These are phyloP conservation scores for Hippoglossus hippoglossus DNA, from an alignment of 2,797 vertebrate species.

Conservation along the genomic window DNA sequence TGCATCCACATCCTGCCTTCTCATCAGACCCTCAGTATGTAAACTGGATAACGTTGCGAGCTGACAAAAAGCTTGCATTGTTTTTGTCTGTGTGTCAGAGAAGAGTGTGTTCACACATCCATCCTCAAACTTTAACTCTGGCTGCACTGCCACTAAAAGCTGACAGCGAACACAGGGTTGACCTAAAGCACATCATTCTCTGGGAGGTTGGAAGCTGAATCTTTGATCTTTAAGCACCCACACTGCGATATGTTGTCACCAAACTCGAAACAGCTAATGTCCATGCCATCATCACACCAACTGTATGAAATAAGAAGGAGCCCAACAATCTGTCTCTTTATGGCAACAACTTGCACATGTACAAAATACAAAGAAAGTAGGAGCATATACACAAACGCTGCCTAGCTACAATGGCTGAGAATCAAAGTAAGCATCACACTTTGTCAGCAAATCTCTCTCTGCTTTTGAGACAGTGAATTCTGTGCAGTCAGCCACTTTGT, in stretches of 20 bases:
- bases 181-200: background rate
- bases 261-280: background rate
- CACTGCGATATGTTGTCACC: background rate
- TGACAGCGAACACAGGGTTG: background rate
- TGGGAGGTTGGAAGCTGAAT: background rate
- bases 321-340: background rate
- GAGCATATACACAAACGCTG: background rate
- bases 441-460: constrained; percentile 32
- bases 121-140: too few relatives aligned
- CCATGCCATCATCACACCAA: too few relatives aligned
- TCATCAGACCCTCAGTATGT: too few relatives aligned
- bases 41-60: too few relatives aligned
- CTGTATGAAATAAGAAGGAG: background rate
- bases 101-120: too few relatives aligned
- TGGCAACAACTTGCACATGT: background rate
- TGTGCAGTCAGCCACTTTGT: constrained; percentile 19
- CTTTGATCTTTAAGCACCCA: too few relatives aligned
- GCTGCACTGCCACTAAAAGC: background rate
- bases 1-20: too few relatives aligned
- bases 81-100: background rate
- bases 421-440: background rate
- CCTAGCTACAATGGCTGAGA: constrained; percentile 14
- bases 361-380: background rate
- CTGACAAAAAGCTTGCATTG: too few relatives aligned
- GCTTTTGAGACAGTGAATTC: background rate